Percentiles rank a stretch among this genome's conserved stretches.
Conservation (phyloP, 1,140 invertebrate species). For the Colletes gigas region DNA sequence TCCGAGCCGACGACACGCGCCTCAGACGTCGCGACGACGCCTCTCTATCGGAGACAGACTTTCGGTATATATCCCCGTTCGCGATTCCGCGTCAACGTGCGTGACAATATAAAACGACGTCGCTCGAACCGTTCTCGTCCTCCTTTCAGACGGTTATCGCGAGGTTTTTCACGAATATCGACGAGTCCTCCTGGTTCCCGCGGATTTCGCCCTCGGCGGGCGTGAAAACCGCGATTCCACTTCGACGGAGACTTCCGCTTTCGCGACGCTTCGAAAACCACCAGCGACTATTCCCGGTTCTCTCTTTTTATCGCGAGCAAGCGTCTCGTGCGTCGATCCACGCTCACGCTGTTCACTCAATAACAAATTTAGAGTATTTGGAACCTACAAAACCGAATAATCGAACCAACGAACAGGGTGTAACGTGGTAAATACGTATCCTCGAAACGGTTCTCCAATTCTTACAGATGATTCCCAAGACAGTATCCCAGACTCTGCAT, state of each 20-base stretch:
- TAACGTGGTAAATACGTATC: no score
- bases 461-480: no score
- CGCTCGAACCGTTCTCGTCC: constrained; percentile 4
- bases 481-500: background rate
- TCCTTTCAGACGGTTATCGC: constrained; percentile 7
- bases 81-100: background rate
- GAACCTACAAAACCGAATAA: no score
- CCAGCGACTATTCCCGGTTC: background rate
- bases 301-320: background rate
- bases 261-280: background rate
- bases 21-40: background rate
- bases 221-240: constrained; percentile 35
- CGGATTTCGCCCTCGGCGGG: background rate
- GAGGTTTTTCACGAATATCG: constrained; percentile 33
- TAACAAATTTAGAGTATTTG: no score
- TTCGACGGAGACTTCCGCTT: constrained; percentile 1
- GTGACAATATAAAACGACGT: constrained; percentile 25
- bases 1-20: constrained; percentile 1
- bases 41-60: background rate
- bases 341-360: no score
- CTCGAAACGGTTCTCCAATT: no score
- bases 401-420: no score
- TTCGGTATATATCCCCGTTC: constrained; percentile 4
- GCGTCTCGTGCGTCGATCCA: no score
- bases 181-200: background rate